phyloP scores from a whole-genome alignment of 1,140 invertebrate genomes.

The Neomicropteryx cornuta region DNA sequence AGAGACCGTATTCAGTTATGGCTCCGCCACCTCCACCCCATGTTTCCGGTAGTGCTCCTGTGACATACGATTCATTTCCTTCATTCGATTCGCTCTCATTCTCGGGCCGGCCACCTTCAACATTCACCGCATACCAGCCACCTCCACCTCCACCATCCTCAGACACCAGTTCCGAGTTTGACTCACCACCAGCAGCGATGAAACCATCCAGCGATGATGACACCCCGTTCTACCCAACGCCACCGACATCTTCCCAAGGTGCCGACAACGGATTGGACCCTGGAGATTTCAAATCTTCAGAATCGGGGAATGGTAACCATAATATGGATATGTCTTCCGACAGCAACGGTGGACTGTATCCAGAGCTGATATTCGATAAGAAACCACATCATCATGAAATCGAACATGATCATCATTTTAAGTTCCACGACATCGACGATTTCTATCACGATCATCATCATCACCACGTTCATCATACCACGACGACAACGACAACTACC shows the following conservation, averaged over 20 bases:
- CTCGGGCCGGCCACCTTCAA: slow-evolving; percentile 11
- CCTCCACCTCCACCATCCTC: neutral
- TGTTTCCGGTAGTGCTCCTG: slow-evolving; percentile 23
- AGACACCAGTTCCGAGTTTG: slow-evolving; percentile 3
- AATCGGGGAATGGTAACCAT: slow-evolving; percentile 17
- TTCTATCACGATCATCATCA: slow-evolving; percentile 32
- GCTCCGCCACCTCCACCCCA: slow-evolving; percentile 29
- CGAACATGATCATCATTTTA: slow-evolving; percentile 7
- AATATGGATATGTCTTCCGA: slow-evolving; percentile 14
- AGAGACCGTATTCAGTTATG: slow-evolving; percentile 21
- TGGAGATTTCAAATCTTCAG: slow-evolving; percentile 22
- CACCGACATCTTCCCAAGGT: neutral
- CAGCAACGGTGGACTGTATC: slow-evolving; percentile 21
- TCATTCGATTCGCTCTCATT: slow-evolving; percentile 17
- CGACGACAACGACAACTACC: slow-evolving; percentile 32
- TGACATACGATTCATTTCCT: slow-evolving; percentile 30
- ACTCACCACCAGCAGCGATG: slow-evolving; percentile 9
- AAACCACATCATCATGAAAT: slow-evolving; percentile 22
- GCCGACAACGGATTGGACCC: neutral
- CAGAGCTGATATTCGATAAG: slow-evolving; percentile 24
- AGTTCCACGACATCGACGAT: slow-evolving; percentile 30
- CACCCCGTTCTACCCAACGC: slow-evolving; percentile 2
- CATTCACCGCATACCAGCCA: slow-evolving; percentile 11
- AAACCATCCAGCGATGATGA: slow-evolving; percentile 3
- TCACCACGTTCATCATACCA: slow-evolving; percentile 29